Conservation (phyloP, 2,888 invertebrate genomes). For the Aethes cnicana region DNA sequence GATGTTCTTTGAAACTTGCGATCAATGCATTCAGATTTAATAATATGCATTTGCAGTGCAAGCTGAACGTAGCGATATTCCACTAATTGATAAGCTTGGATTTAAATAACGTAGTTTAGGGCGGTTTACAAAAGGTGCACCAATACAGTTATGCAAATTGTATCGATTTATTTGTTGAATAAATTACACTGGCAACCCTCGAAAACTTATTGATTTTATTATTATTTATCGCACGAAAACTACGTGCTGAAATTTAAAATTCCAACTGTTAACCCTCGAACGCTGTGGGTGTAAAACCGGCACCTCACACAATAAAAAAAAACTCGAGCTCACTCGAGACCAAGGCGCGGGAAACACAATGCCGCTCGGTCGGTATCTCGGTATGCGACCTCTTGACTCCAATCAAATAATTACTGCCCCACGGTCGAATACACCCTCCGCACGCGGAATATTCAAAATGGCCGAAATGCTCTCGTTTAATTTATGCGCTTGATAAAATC, state of each 20-base stretch:
- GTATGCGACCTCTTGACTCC: conserved; percentile 79
- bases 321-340: conserved; percentile 54
- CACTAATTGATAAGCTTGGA: conserved; percentile 59
- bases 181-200: conserved; percentile 20
- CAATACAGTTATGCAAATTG: conserved; percentile 40
- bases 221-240: conserved; percentile 19
- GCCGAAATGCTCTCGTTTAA: conserved; percentile 58
- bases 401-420: conserved; percentile 82
- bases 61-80: conserved; percentile 60
- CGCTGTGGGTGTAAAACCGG: conserved; percentile 69
- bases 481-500: conserved; percentile 68
- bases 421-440: conserved; percentile 73
- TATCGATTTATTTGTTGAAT: conserved; percentile 30
- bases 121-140: conserved; percentile 44
- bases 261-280: conserved; percentile 65
- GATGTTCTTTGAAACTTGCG: conserved; percentile 62
- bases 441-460: conserved; percentile 77
- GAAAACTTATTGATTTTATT: conserved; percentile 19
- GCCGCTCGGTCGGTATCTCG: conserved; percentile 67
- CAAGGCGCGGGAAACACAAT: conserved; percentile 62
- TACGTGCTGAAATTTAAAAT: conserved; percentile 23
- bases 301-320: conserved; percentile 64
- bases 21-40: conserved; percentile 57
- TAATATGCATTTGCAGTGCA: conserved; percentile 68
- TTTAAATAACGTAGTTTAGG: conserved; percentile 38